These are phyloP conservation scores for Heptranchias perlo DNA, from an alignment of 2,113 vertebrate species.

Conservation along the genomic window DNA sequence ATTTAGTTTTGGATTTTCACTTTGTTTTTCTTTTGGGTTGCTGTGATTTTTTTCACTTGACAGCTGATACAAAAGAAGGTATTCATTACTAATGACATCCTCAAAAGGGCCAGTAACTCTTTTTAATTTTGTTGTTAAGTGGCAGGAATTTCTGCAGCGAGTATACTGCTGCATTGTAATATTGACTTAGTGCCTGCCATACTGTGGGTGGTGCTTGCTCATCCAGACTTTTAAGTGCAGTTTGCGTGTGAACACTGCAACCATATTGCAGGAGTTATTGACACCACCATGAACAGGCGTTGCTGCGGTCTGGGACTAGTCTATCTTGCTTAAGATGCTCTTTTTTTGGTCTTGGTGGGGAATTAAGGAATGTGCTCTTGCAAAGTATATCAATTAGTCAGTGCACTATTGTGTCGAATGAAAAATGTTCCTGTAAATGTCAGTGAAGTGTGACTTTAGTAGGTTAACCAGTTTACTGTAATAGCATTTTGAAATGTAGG, in stretches of 20 bases:
- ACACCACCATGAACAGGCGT: not conserved
- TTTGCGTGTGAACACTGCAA: not conserved
- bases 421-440: not conserved
- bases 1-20: not conserved
- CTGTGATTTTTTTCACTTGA: not conserved
- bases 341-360: not conserved
- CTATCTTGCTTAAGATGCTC: not conserved
- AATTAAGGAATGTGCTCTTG: not conserved
- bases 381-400: not conserved
- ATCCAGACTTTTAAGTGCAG: not conserved
- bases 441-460: no score
- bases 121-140: not conserved
- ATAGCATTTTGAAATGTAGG: not conserved
- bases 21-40: not conserved
- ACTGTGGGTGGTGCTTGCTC: not conserved
- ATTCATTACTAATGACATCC: not conserved
- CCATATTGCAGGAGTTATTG: not conserved
- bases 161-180: not conserved
- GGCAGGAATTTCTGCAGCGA: not conserved
- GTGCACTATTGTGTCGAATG: not conserved
- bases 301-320: not conserved
- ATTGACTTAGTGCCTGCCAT: not conserved
- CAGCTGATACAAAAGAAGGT: slow-evolving; percentile 2
- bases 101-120: not conserved
- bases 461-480: not conserved